Evolutionary conservation across 1,140 invertebrate genomes (phyloP), one percentile per base, ranked within the genome.

Genomic region (Doryteuthis pealeii): DNA sequence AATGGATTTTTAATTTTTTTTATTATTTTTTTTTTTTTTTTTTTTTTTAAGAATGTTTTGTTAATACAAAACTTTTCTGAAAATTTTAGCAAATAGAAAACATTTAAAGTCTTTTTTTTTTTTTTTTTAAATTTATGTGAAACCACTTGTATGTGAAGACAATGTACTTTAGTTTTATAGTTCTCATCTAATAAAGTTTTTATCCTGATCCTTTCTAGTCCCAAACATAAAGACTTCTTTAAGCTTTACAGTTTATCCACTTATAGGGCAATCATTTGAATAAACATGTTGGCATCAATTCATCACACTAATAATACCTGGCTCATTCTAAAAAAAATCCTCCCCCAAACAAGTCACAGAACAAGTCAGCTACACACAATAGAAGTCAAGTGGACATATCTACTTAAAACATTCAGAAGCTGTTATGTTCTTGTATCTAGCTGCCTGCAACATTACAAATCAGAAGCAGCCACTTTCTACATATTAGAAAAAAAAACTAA

Each of bases 341-440:
- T 40, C 35, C 35, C 10, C 35, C 35, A 40, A 40, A 40, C 35
- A 40, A 40, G 35, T 40, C 35, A 10, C 26, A 62, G 26, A 62
- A 62, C 54, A 62, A 62, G 54, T 62, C 54, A 62, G 54, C 18
- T 28, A 62, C 54, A 62, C 26, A 62, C 54, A 69, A 69, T 32
- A 69, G 12, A 69, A 69, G 8, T 26, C 15, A 69, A 69, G 67
- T 32, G 33, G 28, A 32, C 67, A 69, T 31, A 6, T 69, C n/a
- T 69, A 69, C 28, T 22, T 32, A 35, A 69, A 35, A 69, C 30
- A 69, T 35, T 12, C 28, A 28, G 67, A 69, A 35, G 15, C 30
- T 14, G 12, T 69, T 22, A 31, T 69, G 67, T 62, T 62, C 54
- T 62, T 62, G 22, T 62, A 62, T 62, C 18, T 28, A 62, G 54